Evolutionary conservation across 2,113 vertebrate genomes (phyloP).

Genomic region (Leuciscus idus): DNA sequence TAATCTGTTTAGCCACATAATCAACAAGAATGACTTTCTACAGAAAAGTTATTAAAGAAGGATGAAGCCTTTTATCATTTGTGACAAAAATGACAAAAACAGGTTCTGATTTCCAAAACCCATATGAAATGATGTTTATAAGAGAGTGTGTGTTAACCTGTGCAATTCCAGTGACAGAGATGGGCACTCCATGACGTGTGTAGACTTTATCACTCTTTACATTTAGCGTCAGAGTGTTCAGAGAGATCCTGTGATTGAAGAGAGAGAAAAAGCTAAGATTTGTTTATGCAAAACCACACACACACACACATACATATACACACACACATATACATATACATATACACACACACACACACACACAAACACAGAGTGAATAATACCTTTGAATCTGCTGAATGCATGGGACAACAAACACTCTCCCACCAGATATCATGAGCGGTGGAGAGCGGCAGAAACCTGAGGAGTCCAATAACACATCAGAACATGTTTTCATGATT

Average conservation of each 20-base stretch:
- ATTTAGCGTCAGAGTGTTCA: constrained; percentile 91
- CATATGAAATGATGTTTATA: background rate
- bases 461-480: constrained; percentile 56
- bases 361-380: constrained; percentile 8
- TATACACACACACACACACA: background rate
- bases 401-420: constrained; percentile 88
- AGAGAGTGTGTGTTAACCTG: constrained; percentile 73
- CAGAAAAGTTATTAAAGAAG: background rate
- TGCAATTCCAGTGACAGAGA: constrained; percentile 93
- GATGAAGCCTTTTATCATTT: background rate
- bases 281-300: background rate
- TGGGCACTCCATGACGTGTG: constrained; percentile 89
- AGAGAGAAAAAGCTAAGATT: background rate
- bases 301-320: background rate
- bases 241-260: constrained; percentile 81
- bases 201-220: constrained; percentile 95
- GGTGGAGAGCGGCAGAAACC: constrained; percentile 88
- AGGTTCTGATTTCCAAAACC: background rate
- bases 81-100: background rate
- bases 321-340: too few relatives aligned
- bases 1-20: background rate
- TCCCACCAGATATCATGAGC: constrained; percentile 87
- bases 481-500: background rate
- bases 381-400: constrained; percentile 90
- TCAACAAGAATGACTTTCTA: background rate